phyloP scores from a whole-genome alignment of 2,888 invertebrate genomes.

The Machimus rusticus region DNA sequence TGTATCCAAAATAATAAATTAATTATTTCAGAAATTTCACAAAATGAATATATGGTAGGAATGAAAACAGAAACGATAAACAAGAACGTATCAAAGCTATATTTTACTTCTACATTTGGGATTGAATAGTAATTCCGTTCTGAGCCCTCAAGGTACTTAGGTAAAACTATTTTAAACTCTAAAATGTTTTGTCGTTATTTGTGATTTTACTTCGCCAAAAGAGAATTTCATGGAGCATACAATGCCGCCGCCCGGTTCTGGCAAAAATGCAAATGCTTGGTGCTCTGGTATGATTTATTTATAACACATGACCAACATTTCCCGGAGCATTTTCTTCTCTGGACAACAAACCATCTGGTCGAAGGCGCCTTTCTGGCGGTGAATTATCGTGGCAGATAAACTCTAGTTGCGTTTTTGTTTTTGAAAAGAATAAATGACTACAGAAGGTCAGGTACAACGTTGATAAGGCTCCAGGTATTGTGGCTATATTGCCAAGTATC shows the following conservation, averaged over 20 bases:
- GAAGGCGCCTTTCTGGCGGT: not conserved
- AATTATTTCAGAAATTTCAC: not conserved
- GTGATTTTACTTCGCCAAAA: not conserved
- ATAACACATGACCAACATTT: slow-evolving; percentile 25
- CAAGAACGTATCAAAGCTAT: not conserved
- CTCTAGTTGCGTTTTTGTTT: not conserved
- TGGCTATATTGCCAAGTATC: not conserved
- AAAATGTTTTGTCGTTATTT: not conserved
- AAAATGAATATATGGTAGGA: not conserved
- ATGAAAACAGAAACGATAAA: not conserved
- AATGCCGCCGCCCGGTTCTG: not conserved
- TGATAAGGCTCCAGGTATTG: slow-evolving; percentile 7
- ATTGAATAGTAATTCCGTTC: not conserved
- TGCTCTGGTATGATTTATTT: slow-evolving; percentile 5
- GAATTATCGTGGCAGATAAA: slow-evolving; percentile 15
- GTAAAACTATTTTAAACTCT: not conserved
- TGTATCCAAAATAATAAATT: too few species aligned
- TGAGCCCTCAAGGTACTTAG: not conserved
- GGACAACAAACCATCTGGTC: slow-evolving; percentile 1
- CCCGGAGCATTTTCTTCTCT: slow-evolving; percentile 6
- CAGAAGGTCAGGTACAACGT: not conserved
- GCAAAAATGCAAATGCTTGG: not conserved
- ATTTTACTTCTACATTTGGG: not conserved
- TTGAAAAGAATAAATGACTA: not conserved
- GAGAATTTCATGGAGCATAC: not conserved